These are phyloP conservation scores for Empis stercorea DNA, from an alignment of 2,888 invertebrate genomes.

Conservation along the genomic window DNA sequence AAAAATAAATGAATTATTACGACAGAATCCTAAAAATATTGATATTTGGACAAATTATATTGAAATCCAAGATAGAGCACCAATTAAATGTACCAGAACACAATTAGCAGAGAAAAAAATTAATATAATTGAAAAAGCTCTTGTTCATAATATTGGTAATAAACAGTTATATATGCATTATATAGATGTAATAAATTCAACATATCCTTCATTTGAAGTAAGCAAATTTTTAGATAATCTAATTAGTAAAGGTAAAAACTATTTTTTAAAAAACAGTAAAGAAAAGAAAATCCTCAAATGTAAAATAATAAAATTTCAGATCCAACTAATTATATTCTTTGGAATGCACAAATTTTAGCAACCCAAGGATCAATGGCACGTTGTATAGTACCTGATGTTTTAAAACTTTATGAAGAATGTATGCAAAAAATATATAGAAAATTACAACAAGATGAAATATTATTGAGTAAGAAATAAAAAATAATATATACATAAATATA, in stretches of 20 bases:
- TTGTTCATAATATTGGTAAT: conserved; percentile 43
- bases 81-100: conserved; percentile 25
- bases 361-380: conserved; percentile 45
- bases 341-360: conserved; percentile 30
- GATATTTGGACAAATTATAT: conserved; percentile 48
- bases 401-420: conserved; percentile 40
- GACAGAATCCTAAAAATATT: conserved; percentile 40
- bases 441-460: conserved; percentile 15
- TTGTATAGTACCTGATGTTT: conserved; percentile 45
- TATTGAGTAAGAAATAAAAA: conserved; percentile 13
- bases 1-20: conserved; percentile 40
- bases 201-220: conserved; percentile 47
- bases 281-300: no score
- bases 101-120: conserved; percentile 43
- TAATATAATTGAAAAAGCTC: conserved; percentile 46
- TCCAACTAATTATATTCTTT: conserved; percentile 28
- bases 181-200: conserved; percentile 32
- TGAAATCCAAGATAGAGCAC: conserved; percentile 40
- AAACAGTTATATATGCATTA: conserved; percentile 37
- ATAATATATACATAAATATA: neutral
- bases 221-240: conserved; percentile 37
- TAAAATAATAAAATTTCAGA: conserved; percentile 8
- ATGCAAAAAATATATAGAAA: conserved; percentile 32
- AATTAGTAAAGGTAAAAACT: conserved; percentile 40
- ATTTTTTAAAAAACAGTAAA: conserved; percentile 9